These are phyloP conservation scores for Microplitis manilae DNA, from an alignment of 2,888 invertebrate species.

Conservation along the genomic window DNA sequence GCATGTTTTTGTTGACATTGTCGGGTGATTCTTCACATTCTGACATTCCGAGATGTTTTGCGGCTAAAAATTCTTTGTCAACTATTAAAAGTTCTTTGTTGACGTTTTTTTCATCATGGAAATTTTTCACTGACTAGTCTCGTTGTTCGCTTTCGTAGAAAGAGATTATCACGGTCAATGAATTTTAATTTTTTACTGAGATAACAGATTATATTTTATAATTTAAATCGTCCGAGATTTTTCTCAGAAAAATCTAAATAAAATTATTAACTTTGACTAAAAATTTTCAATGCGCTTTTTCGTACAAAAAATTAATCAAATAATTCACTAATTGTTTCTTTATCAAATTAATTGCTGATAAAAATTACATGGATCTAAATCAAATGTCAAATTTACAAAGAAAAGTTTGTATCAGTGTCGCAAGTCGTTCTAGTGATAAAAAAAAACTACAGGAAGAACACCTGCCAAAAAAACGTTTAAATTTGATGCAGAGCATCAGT, in stretches of 20 bases:
- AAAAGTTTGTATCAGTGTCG: background rate
- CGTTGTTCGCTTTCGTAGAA: background rate
- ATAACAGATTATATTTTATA: background rate
- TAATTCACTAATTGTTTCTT: too few species aligned
- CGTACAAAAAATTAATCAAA: too few species aligned
- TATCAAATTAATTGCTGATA: background rate
- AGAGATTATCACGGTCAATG: background rate
- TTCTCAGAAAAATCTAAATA: background rate
- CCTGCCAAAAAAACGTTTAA: background rate
- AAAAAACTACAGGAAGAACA: background rate
- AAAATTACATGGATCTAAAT: background rate
- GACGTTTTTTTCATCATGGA: background rate
- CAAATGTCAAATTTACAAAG: background rate
- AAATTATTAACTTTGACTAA: too few species aligned
- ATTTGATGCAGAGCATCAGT: background rate
- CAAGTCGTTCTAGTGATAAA: background rate
- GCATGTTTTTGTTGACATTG: too few species aligned
- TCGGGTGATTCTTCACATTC: background rate
- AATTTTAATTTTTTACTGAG: background rate
- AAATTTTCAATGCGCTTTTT: too few species aligned
- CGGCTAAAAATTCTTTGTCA: background rate
- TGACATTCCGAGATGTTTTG: background rate
- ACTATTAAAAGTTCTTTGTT: background rate
- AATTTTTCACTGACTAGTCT: background rate
- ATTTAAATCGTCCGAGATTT: background rate